Evolutionary conservation across 2,797 vertebrate genomes (phyloP), one percentile per base, ranked within the genome.

Genomic region (Hapalemur alaotrensis): DNA sequence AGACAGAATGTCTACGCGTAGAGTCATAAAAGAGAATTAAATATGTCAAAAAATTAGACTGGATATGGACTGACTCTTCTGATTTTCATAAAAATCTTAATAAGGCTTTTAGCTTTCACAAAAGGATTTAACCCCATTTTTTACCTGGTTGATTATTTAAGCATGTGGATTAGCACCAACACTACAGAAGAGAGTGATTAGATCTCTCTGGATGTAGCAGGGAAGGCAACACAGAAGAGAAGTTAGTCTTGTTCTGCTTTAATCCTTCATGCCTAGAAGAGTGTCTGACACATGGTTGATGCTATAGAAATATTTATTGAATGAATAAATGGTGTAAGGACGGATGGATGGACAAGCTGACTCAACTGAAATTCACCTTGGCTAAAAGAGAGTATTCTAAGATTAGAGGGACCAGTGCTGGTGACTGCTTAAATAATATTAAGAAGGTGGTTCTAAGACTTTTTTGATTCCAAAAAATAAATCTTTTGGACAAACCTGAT

Each of bases 41-140:
- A 95, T 48, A 28, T 72, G 30, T 75, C 41, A 93, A 87, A 61
- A 48, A 82, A 86, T 13, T 30, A 81, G 20, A 69, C 18, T 23
- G 32, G 85, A 95, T 54, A 48, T 73, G 12, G 30, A 69, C 30
- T 38, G 41, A 72, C 22, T 14, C 23, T 67, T 95, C 90, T 81
- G 46, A 72, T 63, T 96, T 32, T 35, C 76, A 12, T 14, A 70
- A 57, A 82, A 92, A 84, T 76, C 30, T 61, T 69, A 30, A 67
- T 81, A 67, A 54, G 35, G 7, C 15, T 89, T 92, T 93, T 61
- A 35, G 30, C 63, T 87, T 90, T 88, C 46, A 89, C 2, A 43
- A 76, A 72, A 94, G 48, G 7, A 69, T 65, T 87, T 92, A 88
- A 50, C 72, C 46, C 54, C 82, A 13, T 48, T 92, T 96, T 97